Percentiles rank a stretch among this genome's conserved stretches.
phyloP scores from a whole-genome alignment of 2,113 vertebrate genomes.

The Panthera leo region DNA sequence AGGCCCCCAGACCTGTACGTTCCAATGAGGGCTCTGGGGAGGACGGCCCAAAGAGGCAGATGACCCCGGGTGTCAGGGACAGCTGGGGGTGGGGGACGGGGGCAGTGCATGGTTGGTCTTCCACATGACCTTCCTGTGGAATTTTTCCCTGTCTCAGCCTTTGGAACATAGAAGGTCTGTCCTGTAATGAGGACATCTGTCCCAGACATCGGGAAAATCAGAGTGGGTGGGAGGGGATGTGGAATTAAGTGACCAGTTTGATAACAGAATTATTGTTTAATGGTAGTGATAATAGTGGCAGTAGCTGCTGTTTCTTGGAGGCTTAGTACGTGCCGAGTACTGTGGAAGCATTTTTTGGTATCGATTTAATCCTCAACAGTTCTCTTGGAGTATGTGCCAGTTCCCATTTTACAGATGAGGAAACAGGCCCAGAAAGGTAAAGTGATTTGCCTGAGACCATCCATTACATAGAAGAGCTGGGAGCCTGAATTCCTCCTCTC shows the following conservation, averaged over 20 bases:
- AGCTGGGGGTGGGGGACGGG: neutral
- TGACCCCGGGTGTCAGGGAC: neutral
- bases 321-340: neutral
- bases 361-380: neutral
- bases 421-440: neutral
- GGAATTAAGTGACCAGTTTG: constrained; percentile 1
- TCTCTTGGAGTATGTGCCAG: neutral
- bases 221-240: neutral
- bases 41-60: neutral
- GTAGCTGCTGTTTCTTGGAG: constrained; percentile 20
- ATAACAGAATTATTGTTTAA: neutral
- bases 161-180: constrained; percentile 4
- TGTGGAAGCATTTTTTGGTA: neutral
- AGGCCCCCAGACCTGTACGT: neutral
- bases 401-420: constrained; percentile 25
- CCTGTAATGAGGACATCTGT: neutral
- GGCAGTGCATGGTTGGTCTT: neutral
- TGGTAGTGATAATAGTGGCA: neutral
- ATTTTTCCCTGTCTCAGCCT: neutral
- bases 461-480: neutral
- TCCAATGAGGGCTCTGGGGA: neutral
- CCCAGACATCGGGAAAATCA: neutral
- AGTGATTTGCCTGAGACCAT: neutral
- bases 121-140: neutral
- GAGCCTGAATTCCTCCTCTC: neutral